phyloP scores from a whole-genome alignment of 2,888 invertebrate species.

The Cheilosia pagana region DNA sequence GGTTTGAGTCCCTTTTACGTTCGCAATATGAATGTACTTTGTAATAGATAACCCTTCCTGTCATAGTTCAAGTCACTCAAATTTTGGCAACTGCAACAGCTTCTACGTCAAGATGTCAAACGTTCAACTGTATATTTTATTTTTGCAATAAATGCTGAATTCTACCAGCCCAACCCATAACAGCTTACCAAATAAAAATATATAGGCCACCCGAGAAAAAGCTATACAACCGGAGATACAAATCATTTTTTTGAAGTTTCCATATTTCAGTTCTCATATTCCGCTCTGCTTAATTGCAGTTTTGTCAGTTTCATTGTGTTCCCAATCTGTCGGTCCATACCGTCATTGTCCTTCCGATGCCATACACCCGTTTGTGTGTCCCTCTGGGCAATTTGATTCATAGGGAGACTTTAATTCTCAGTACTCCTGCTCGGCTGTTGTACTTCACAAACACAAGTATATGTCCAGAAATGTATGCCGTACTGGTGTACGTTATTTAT shows the following conservation, averaged over 20 bases:
- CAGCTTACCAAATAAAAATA: constrained; percentile 10
- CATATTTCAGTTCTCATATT: constrained; percentile 68
- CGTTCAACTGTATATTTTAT: not conserved
- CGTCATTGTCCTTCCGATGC: constrained; percentile 58
- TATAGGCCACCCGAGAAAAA: constrained; percentile 48
- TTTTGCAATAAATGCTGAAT: no score
- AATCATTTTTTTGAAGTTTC: constrained; percentile 65
- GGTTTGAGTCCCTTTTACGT: no score
- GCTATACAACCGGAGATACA: constrained; percentile 30
- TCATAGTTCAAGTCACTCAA: no score
- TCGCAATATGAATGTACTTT: no score
- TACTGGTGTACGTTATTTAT: constrained; percentile 35
- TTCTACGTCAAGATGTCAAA: not conserved
- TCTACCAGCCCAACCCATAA: no score
- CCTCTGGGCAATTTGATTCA: constrained; percentile 32
- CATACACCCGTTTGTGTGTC: constrained; percentile 5
- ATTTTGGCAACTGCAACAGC: not conserved
- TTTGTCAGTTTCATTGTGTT: constrained; percentile 64
- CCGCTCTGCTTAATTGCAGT: constrained; percentile 59
- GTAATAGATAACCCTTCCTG: no score
- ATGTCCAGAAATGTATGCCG: constrained; percentile 36
- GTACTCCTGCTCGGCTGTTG: constrained; percentile 11
- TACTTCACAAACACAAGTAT: not conserved
- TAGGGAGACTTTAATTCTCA: constrained; percentile 34
- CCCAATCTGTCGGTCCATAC: constrained; percentile 62